A percentile compares a stretch with the other conserved stretches of the same genome.
Evolutionary conservation across 2,113 vertebrate genomes (phyloP).

Genomic region (Nestor notabilis): DNA sequence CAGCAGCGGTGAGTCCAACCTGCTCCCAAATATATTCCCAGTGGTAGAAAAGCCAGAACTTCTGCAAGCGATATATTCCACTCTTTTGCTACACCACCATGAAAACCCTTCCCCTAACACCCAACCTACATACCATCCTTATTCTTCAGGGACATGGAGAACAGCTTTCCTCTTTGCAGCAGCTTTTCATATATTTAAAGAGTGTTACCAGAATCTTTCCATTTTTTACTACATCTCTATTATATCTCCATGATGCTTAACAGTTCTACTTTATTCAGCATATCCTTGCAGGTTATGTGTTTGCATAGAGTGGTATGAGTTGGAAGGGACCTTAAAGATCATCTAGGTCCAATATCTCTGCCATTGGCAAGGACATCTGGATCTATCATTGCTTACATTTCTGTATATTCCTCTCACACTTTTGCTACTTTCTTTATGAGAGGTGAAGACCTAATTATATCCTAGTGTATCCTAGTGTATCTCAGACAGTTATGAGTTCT

Average conservation of each 20-base stretch:
- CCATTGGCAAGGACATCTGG: not conserved
- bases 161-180: not conserved
- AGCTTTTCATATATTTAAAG: not conserved
- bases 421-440: not conserved
- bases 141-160: not conserved
- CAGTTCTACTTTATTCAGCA: not conserved
- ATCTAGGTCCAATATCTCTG: not conserved
- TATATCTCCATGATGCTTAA: not conserved
- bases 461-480: not conserved
- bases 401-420: not conserved
- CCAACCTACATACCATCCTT: not conserved
- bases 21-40: not conserved
- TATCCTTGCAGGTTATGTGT: not conserved
- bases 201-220: not conserved
- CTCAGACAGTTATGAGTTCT: not conserved
- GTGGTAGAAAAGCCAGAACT: not conserved
- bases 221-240: not conserved
- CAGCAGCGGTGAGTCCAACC: not conserved
- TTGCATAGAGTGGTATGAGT: not conserved
- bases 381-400: not conserved
- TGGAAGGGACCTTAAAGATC: not conserved
- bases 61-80: not conserved
- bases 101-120: not conserved
- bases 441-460: not conserved
- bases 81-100: not conserved